Conservation (phyloP, 1,140 invertebrate species). For the Cydia pomonella region DNA sequence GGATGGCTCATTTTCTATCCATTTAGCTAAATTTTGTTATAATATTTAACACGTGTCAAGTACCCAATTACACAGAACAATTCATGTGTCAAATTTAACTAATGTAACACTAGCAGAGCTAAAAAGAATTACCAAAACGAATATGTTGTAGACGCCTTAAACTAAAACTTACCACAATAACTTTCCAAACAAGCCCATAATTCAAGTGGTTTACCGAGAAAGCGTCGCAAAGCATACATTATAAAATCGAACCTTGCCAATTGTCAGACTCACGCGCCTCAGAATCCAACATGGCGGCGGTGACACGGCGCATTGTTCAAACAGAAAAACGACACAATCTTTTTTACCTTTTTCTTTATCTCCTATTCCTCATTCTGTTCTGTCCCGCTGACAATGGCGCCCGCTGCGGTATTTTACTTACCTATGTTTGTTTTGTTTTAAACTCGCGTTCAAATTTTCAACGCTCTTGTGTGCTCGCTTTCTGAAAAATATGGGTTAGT, state of each 20-base stretch:
- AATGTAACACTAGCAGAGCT: neutral
- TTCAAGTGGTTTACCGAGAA: conserved; percentile 31
- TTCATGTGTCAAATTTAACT: neutral
- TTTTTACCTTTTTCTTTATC: conserved; percentile 71
- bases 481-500: conserved; percentile 25
- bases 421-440: conserved; percentile 55
- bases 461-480: conserved; percentile 27
- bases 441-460: conserved; percentile 34
- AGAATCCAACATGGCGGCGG: conserved; percentile 67
- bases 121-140: neutral
- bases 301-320: conserved; percentile 73
- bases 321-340: conserved; percentile 71
- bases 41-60: too few relatives aligned
- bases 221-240: conserved; percentile 32
- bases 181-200: conserved; percentile 32
- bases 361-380: conserved; percentile 56
- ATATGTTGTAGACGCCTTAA: neutral
- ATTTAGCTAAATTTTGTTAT: too few relatives aligned
- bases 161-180: conserved; percentile 22
- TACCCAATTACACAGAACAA: neutral
- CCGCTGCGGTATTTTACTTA: conserved; percentile 65
- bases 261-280: conserved; percentile 44
- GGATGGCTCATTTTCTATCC: too few relatives aligned
- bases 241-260: conserved; percentile 35
- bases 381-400: conserved; percentile 61